These are phyloP conservation scores for Neodiprion lecontei DNA, from an alignment of 1,140 invertebrate species.

Conservation along the genomic window DNA sequence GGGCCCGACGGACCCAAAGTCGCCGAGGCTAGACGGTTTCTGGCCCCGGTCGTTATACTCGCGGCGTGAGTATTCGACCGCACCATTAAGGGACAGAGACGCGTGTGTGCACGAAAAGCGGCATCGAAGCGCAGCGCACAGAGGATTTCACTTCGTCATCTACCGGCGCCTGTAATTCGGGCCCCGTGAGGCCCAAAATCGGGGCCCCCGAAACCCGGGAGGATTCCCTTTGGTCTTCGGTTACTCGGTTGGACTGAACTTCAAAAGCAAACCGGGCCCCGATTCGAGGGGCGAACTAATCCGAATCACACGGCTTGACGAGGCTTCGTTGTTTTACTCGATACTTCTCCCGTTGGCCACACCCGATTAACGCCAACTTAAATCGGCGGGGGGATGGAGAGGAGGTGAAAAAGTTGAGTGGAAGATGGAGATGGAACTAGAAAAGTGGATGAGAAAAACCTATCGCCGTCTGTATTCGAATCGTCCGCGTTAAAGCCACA, in stretches of 20 bases:
- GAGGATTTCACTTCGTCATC: conserved; percentile 41
- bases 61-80: neutral
- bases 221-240: neutral
- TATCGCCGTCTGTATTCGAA: too few relatives aligned
- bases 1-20: too few relatives aligned
- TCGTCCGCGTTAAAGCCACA: too few relatives aligned
- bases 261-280: conserved; percentile 11
- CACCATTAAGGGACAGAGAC: neutral
- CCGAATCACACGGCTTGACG: conserved; percentile 17
- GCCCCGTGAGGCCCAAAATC: neutral
- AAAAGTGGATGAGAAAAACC: too few relatives aligned
- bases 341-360: conserved; percentile 22
- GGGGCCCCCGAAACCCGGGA: neutral
- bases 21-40: neutral
- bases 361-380: conserved; percentile 30
- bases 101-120: conserved; percentile 22
- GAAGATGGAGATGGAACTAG: too few relatives aligned
- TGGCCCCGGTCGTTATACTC: neutral
- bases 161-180: conserved; percentile 47
- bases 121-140: conserved; percentile 21
- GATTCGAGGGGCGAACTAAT: neutral
- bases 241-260: conserved; percentile 8
- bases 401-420: neutral
- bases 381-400: neutral
- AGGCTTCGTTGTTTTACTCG: conserved; percentile 35